A percentile compares a stretch with the other conserved stretches of the same genome.
phyloP scores from a whole-genome alignment of 2,888 invertebrate genomes.

The Axea sp. region DNA sequence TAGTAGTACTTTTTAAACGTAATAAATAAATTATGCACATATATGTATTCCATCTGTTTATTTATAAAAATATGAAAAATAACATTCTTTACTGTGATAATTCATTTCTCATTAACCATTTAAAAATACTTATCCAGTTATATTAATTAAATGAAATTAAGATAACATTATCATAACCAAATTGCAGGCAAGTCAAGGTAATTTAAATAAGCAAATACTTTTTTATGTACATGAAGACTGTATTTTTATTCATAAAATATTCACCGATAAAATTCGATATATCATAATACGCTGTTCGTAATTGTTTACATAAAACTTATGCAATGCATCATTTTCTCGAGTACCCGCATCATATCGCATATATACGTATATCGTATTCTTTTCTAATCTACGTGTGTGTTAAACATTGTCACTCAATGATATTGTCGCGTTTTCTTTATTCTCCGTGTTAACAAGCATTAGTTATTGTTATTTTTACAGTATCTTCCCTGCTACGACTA shows the following conservation, averaged over 20 bases:
- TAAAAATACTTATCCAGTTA: no score
- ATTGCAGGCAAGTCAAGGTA: no score
- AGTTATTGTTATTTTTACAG: conserved; percentile 17
- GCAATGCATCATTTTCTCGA: conserved; percentile 39
- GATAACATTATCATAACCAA: no score
- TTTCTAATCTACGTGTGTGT: conserved; percentile 29
- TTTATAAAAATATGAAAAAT: no score
- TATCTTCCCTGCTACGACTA: conserved; percentile 9
- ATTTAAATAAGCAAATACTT: no score
- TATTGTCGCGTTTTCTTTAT: conserved; percentile 42
- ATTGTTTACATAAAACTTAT: conserved; percentile 57
- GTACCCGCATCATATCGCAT: conserved; percentile 35
- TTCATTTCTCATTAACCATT: no score
- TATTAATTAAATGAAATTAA: no score
- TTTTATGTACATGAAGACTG: conserved; percentile 48
- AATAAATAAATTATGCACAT: no score
- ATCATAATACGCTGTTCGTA: conserved; percentile 35
- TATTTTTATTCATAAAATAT: conserved; percentile 60
- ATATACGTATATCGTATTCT: conserved; percentile 28
- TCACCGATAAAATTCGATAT: conserved; percentile 50
- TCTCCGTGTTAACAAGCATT: conserved; percentile 38
- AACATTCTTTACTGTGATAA: no score
- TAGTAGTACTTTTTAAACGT: no score
- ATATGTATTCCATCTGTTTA: no score
- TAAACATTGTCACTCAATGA: conserved; percentile 39